Evolutionary conservation across 1,140 invertebrate species (phyloP).

Genomic region (Pseudomyrmex cubaensis): DNA sequence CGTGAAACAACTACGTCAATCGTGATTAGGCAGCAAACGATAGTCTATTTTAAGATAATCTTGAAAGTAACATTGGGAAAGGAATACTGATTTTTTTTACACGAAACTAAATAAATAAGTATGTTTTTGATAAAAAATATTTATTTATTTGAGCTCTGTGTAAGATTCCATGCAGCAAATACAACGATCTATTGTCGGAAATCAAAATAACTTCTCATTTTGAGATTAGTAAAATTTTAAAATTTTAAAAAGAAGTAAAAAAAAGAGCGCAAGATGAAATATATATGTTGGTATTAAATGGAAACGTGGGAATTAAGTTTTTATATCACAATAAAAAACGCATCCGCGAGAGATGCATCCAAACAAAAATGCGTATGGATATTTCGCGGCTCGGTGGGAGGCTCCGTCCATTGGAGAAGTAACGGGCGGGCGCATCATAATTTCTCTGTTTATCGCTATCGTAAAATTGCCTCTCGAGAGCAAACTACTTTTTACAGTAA

Average conservation of each 20-base stretch:
- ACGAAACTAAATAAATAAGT: neutral
- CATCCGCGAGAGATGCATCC: neutral
- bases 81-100: constrained; percentile 43
- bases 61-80: neutral
- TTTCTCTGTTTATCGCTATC: constrained; percentile 43
- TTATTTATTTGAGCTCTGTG: neutral
- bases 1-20: constrained; percentile 28
- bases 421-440: constrained; percentile 44
- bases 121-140: constrained; percentile 28
- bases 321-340: neutral
- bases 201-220: neutral
- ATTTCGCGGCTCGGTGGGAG: constrained; percentile 1
- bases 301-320: neutral
- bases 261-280: neutral
- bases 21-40: constrained; percentile 3
- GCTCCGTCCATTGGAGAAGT: neutral
- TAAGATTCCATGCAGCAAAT: neutral
- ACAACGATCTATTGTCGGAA: constrained; percentile 3
- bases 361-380: neutral
- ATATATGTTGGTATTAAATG: neutral
- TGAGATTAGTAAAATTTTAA: neutral
- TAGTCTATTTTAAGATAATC: constrained; percentile 1
- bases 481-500: constrained; percentile 47
- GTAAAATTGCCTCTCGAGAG: constrained; percentile 26
- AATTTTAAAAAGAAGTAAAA: constrained; percentile 2